Evolutionary conservation across 2,888 invertebrate genomes (phyloP), one percentile per base, ranked within the genome.

Genomic region (Apeira syringaria): DNA sequence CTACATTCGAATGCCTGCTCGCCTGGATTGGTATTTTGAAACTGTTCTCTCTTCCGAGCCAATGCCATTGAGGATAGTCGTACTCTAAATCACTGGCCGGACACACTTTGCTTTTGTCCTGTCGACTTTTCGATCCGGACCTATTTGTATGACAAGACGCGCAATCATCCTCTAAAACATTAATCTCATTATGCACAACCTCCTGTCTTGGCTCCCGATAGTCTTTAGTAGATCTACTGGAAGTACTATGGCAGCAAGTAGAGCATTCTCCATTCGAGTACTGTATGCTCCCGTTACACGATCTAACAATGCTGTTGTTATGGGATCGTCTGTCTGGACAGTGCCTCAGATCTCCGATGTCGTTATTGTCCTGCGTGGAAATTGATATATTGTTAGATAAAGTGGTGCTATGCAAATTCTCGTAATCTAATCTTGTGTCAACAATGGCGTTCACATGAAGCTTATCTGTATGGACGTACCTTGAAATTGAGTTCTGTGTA

Each of bases 401-500:
- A 24, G 24, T 9, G 37, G 34, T 24, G 61, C 59, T 71, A 72
- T 71, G 78, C 80, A 77, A 83, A 83, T 78, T 64, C 61, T 50
- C 58, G 68, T 64, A 74, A 79, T 74, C 73, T 79, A 75, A 85
- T 85, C 84, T 68, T 50, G 43, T 60, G 59, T 71, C 67, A 74
- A 75, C 66, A 71, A 59, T 56, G 50, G 52, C 59, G 43, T 74
- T 71, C 70, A 70, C 64, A 59, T 68, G 75, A 66, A 61, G 62
- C 74, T 84, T 87, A 87, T 87, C 86, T 20, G 24, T 24, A 1
- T 63, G 50, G 47, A 53, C 56, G 48, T 83, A 88, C 88, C 88
- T 89, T 88, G 78, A 86, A 89, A 74, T 88, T 89, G 75, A 89
- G 88, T 78, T 89, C 88, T 57, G 88, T 88, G 83, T 88, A 89